A percentile compares a stretch with the other conserved stretches of the same genome.
These are phyloP conservation scores for Ptychoptera albimana DNA, from an alignment of 2,888 invertebrate species.

Conservation along the genomic window DNA sequence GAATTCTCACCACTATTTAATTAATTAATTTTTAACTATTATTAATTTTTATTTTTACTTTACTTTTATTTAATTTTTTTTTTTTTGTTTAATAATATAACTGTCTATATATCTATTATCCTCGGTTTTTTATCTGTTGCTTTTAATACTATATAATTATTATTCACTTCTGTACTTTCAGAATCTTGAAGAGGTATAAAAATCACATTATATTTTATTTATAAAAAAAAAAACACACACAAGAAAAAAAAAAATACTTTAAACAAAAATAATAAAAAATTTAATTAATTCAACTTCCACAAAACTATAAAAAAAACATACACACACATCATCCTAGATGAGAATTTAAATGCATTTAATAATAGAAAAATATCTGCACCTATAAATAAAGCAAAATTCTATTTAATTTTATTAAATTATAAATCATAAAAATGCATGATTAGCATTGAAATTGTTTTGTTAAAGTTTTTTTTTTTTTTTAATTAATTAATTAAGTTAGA, in stretches of 20 bases:
- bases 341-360: too few relatives aligned
- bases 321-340: too few relatives aligned
- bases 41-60: background rate
- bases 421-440: too few relatives aligned
- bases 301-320: too few relatives aligned
- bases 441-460: too few relatives aligned
- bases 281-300: too few relatives aligned
- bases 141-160: constrained; percentile 14
- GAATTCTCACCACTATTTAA: background rate
- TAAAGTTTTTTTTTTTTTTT: too few relatives aligned
- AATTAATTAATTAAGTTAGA: too few relatives aligned
- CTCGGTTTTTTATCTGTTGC: constrained; percentile 34
- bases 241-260: background rate
- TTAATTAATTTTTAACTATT: background rate
- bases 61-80: background rate
- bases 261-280: background rate
- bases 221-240: background rate
- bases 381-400: too few relatives aligned
- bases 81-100: background rate
- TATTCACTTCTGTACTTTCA: constrained; percentile 33
- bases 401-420: too few relatives aligned
- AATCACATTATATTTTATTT: background rate
- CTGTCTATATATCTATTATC: constrained; percentile 15
- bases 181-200: constrained; percentile 41
- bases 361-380: too few relatives aligned